Evolutionary conservation across 2,113 vertebrate genomes (phyloP), one percentile per base, ranked within the genome.

Genomic region (Equus quagga): DNA sequence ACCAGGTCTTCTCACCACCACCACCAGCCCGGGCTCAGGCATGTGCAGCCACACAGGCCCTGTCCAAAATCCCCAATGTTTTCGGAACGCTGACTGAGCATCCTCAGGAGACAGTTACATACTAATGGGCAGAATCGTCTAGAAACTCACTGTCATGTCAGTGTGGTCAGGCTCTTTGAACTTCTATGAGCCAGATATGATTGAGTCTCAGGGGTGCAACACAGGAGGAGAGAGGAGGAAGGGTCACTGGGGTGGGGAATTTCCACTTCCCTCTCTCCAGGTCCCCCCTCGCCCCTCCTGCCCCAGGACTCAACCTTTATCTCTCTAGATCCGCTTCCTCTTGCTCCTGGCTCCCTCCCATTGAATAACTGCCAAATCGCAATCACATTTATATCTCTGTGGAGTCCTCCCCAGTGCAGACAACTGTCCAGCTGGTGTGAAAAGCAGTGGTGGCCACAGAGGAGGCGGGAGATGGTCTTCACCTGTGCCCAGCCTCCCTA

Each of bases 381-480:
- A 83, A 41, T 41, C 79, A 41, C 10, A 89, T 97, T 97, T 98
- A 2, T 97, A 97, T 96, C 95, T 31, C 19, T 0, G 5, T 1
- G 0, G 9, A 64, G 60, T 23, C 80, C 6, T 51, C 6, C 24
- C 33, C 64, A 10, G 44, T 14, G 44, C 73, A 80, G 33, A 92
- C 67, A 5, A 12, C 78, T 6, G 24, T 23, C 9, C 18, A 13
- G 60, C 18, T 7, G 69, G 14, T 0, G 67, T 7, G 70, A 24
- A 24, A 8, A 54, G 83, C 49, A 33, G 67, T 2, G 0, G 65
- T 3, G 21, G 36, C 36, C 41, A 58, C 88, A 0, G 51, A 51
- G 8, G 56, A 0, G 0, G 92, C 44, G 80, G 10, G 44, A 72
- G 24, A 98, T 98, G 98, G 94, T 88, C 46, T 60, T 73, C 56